Conservation (phyloP, 2,113 vertebrate species). For the Hippocampus barbouri region DNA sequence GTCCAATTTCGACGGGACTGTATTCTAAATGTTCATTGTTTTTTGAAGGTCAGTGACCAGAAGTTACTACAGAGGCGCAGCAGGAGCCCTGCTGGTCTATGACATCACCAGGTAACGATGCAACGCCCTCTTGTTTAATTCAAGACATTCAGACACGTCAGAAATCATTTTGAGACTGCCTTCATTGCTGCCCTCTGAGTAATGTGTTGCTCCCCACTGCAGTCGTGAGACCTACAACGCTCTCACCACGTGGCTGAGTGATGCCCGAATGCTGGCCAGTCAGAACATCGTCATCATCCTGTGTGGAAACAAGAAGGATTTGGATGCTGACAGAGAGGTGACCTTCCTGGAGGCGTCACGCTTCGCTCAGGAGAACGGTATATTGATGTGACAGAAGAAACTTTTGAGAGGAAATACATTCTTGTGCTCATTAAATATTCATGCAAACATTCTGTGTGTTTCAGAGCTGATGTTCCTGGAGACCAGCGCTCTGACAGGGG, state of each 20-base stretch:
- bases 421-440: not conserved
- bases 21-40: slow-evolving; percentile 5
- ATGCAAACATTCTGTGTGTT: not conserved
- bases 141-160: not conserved
- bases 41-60: slow-evolving; percentile 84
- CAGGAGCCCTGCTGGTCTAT: slow-evolving; percentile 87
- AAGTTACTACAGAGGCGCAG: slow-evolving; percentile 91
- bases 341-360: slow-evolving; percentile 89
- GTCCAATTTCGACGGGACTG: not conserved
- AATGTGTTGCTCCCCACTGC: not conserved
- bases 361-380: slow-evolving; percentile 90
- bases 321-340: slow-evolving; percentile 87
- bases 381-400: not conserved
- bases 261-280: slow-evolving; percentile 87
- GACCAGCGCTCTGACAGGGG: slow-evolving; percentile 88
- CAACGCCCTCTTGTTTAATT: not conserved
- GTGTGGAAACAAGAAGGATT: slow-evolving; percentile 91
- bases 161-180: not conserved
- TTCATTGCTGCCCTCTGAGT: not conserved
- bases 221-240: slow-evolving; percentile 92
- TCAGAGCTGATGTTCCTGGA: slow-evolving; percentile 91
- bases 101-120: slow-evolving; percentile 84
- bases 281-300: slow-evolving; percentile 91
- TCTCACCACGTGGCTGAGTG: slow-evolving; percentile 87
- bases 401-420: not conserved